Evolutionary conservation across 2,113 vertebrate genomes (phyloP).

Genomic region (Oenanthe oenanthe): DNA sequence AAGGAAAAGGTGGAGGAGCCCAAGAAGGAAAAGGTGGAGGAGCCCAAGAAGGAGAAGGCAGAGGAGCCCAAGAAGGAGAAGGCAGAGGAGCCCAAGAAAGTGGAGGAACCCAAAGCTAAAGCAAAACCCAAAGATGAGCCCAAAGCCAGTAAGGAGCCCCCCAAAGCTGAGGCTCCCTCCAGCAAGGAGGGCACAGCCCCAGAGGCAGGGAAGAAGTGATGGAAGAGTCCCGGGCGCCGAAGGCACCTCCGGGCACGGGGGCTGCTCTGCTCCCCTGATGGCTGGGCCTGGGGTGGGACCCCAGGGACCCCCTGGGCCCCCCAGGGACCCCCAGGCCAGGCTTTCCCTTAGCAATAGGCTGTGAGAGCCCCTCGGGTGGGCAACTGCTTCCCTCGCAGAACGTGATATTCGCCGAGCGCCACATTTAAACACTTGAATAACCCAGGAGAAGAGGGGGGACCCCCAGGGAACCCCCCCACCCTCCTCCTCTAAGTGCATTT

Average conservation of each 20-base stretch:
- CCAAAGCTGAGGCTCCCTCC: conserved; percentile 37
- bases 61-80: background rate
- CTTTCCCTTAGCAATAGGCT: conserved; percentile 67
- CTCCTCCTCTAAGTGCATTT: conserved; percentile 87
- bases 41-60: background rate
- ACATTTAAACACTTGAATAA: conserved; percentile 78
- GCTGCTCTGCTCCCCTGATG: fast-evolving
- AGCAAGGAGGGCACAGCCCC: conserved; percentile 48
- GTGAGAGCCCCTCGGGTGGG: conserved; percentile 37
- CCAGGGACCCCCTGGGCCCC: background rate
- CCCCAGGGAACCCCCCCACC: background rate
- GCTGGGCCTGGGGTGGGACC: background rate
- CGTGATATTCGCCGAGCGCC: conserved; percentile 81
- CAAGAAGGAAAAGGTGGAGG: background rate
- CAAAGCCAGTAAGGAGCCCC: conserved; percentile 52
- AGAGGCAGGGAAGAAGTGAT: conserved; percentile 70
- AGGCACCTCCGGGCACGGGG: background rate
- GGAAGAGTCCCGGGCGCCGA: background rate
- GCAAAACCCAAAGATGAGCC: conserved; percentile 69
- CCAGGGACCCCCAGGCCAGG: background rate
- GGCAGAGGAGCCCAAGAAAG: background rate
- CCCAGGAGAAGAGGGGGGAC: conserved; percentile 28
- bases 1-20: background rate
- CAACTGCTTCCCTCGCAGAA: conserved; percentile 81
- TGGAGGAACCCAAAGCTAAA: conserved; percentile 67